A percentile compares a stretch with the other conserved stretches of the same genome.
These are phyloP conservation scores for Paramormyrops kingsleyae DNA, from an alignment of 2,113 vertebrate species.

Conservation along the genomic window DNA sequence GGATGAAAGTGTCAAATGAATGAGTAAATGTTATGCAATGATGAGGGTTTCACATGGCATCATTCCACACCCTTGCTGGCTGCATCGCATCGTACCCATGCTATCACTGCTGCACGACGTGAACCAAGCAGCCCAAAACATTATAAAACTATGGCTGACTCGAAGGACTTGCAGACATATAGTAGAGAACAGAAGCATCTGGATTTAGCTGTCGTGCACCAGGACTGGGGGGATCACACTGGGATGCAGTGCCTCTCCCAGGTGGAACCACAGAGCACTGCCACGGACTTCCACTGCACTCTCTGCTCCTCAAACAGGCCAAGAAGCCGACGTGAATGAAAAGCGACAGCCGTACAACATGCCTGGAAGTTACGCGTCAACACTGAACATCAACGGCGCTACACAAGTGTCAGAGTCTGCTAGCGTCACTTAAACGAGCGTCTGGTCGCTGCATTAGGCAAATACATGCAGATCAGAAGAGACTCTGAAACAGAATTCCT, in stretches of 20 bases:
- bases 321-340: not conserved
- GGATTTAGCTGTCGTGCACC: not conserved
- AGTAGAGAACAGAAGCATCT: not conserved
- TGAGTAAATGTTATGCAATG: not conserved
- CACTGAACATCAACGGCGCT: not conserved
- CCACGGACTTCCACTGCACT: not conserved
- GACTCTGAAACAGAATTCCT: not conserved
- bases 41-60: not conserved
- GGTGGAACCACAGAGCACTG: not conserved
- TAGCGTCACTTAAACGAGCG: not conserved
- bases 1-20: not conserved
- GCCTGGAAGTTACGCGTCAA: not conserved
- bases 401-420: not conserved
- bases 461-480: not conserved
- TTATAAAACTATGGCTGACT: not conserved
- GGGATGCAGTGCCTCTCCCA: not conserved
- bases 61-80: not conserved
- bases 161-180: not conserved
- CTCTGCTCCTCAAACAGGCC: not conserved
- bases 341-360: not conserved
- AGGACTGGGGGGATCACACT: not conserved
- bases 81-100: not conserved
- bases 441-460: not conserved
- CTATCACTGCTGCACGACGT: not conserved
- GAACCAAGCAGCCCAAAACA: not conserved